phyloP scores from a whole-genome alignment of 2,113 vertebrate genomes.

The Spea multiplicata region DNA sequence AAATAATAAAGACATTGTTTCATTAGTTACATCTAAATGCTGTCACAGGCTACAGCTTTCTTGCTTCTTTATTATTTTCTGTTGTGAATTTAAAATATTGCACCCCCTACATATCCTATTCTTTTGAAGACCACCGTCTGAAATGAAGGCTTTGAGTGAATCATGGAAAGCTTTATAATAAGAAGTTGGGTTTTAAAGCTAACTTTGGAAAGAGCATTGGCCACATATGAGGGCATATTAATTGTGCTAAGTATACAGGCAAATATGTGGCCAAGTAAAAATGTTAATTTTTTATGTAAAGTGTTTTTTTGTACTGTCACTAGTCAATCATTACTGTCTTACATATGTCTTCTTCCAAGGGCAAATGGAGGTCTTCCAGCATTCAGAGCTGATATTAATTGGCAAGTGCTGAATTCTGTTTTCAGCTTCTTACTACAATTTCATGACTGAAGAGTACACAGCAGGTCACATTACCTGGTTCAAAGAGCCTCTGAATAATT shows the following conservation, averaged over 20 bases:
- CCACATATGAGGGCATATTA: too few species aligned
- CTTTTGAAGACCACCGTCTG: too few species aligned
- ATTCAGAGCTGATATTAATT: slow-evolving; percentile 28
- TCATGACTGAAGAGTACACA: slow-evolving; percentile 40
- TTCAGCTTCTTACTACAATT: slow-evolving; percentile 36
- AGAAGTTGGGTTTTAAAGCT: too few species aligned
- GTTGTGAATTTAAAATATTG: too few species aligned
- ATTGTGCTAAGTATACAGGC: too few species aligned
- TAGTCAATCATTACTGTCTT: slow-evolving; percentile 6
- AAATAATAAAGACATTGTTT: slow-evolving; percentile 50
- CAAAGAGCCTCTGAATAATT: slow-evolving; percentile 31
- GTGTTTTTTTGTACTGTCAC: background rate
- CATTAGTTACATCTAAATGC: slow-evolving; percentile 41
- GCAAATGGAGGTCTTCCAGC: slow-evolving; percentile 11
- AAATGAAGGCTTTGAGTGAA: too few species aligned
- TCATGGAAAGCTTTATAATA: too few species aligned
- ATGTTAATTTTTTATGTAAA: too few species aligned
- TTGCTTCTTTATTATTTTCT: too few species aligned
- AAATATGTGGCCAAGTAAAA: too few species aligned
- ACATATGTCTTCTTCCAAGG: background rate
- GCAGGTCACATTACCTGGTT: slow-evolving; percentile 35
- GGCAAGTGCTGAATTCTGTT: slow-evolving; percentile 37
- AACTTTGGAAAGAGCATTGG: too few species aligned
- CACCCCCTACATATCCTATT: too few species aligned
- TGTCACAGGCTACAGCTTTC: slow-evolving; percentile 20